Base-by-base conservation (phyloP, 2,113 vertebrate genomes). In the Myocastor coypus region DNA sequence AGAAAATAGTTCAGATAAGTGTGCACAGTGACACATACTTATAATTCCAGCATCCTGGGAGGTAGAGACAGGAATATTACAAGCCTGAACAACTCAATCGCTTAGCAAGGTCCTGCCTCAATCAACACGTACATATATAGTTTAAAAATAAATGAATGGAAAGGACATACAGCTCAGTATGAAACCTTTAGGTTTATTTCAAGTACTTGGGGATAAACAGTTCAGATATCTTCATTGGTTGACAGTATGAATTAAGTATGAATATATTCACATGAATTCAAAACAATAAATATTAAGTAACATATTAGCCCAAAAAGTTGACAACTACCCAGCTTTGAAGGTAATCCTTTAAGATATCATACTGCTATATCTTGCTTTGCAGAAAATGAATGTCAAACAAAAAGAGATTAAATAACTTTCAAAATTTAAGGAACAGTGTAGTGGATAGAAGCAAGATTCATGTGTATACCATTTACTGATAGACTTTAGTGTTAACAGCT, bases 341-440 rank as follows among this genome's bases (percentile, higher is more conserved):
- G 5, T 28, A 40, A 86, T 7, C 13, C 1, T 95, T 83, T 40
- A 14, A 87, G 1, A 82, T 78, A n/a, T 37, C 22, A 0, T 73
- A 28, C 78, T 42, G 5, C n/a, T 82, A 55, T 66, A 57, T 94
- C 13, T 77, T 94, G 32, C 61, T 91, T 96, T 91, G 7, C 5
- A 80, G 11, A 61, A 81, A 2, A 78, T 34, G 26, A 78, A 73
- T 71, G 77, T 85, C 19, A 80, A 66, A 86, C 0, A 91, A 28
- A 83, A 26, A 71, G 22, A 64, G 1, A 5, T 66, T 66, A 42
- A 37, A 7, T 73, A 37, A 34, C 14, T 91, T 96, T 83, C 4
- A 9, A 80, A 83, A 46, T 91, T 96, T 50, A 90, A 91, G 78
- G 22, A 77, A 50, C 55, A 19, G 22, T 90, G 3, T 73, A 63